Percentiles rank a stretch among this genome's conserved stretches.
Evolutionary conservation across 2,113 vertebrate genomes (phyloP).

Genomic region (Sterna hirundo): DNA sequence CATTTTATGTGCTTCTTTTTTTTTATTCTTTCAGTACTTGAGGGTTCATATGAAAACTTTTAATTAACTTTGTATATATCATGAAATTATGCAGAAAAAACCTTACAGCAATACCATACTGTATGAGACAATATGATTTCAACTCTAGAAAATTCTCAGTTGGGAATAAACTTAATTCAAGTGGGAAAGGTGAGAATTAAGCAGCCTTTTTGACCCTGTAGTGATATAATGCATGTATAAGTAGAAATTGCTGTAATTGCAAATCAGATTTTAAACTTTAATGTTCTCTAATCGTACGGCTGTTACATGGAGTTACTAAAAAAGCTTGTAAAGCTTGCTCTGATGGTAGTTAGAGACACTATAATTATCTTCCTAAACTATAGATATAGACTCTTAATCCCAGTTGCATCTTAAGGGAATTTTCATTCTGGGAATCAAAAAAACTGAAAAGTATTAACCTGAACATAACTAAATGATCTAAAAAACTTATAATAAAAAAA

Average conservation of each 20-base stretch:
- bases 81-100: neutral
- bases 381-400: neutral
- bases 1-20: neutral
- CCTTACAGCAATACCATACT: neutral
- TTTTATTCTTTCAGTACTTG: neutral
- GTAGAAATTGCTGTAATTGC: neutral
- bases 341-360: neutral
- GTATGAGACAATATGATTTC: neutral
- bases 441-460: neutral
- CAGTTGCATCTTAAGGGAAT: neutral
- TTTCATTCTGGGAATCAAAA: neutral
- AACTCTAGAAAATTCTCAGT: neutral
- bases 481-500: neutral
- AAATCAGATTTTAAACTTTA: neutral
- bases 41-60: neutral
- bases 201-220: neutral
- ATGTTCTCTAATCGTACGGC: neutral
- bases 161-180: neutral
- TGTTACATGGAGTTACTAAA: neutral
- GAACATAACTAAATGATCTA: neutral
- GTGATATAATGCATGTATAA: neutral
- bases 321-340: constrained; percentile 27
- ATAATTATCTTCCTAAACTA: constrained; percentile 16
- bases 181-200: neutral
- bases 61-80: neutral